Percentiles rank a stretch among this genome's conserved stretches.
Conservation (phyloP, 2,797 vertebrate species). For the Rhinoraja longicauda region DNA sequence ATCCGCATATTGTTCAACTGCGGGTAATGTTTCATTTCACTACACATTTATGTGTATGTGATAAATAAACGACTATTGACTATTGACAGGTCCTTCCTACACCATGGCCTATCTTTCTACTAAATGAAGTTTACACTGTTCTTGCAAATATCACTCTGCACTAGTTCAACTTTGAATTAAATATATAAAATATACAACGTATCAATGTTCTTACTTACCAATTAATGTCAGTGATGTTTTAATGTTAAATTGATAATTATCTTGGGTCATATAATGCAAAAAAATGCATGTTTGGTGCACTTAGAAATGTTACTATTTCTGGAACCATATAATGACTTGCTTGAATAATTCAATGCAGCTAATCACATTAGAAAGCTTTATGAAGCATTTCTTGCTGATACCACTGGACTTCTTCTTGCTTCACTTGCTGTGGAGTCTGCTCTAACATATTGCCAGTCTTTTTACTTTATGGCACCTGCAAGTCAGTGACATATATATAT, state of each 20-base stretch:
- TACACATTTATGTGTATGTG: no score
- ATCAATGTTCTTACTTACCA: not conserved
- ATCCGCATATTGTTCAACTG: no score
- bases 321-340: not conserved
- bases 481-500: not conserved
- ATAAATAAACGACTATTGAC: no score
- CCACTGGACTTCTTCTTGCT: constrained; percentile 2
- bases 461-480: not conserved
- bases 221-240: not conserved
- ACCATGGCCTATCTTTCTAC: no score
- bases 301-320: not conserved
- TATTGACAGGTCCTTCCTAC: no score
- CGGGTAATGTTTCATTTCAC: no score
- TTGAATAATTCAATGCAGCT: constrained; percentile 2
- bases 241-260: not conserved
- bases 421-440: not conserved
- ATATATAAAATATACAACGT: not conserved
- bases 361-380: not conserved
- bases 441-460: not conserved
- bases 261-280: not conserved
- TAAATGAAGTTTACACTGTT: no score
- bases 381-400: not conserved
- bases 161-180: not conserved
- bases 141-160: no score
- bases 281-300: not conserved